Base-by-base conservation (phyloP, 2,797 vertebrate species). In the Mormyrus proboscirostris region DNA sequence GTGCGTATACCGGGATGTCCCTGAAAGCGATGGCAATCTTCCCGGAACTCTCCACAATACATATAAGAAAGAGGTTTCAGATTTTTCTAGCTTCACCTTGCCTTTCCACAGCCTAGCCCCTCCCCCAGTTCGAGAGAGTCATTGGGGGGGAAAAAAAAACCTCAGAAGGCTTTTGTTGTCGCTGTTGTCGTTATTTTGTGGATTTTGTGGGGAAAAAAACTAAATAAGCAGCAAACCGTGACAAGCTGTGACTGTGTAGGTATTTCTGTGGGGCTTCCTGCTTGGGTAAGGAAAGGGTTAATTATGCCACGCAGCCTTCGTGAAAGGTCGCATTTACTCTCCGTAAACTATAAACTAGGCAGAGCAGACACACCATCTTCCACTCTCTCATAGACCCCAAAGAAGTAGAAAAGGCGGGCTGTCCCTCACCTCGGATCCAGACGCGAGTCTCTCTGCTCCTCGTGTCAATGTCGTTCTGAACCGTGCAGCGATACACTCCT, bases 401-500 rank as follows among this genome's bases (percentile, higher is more conserved):
- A 38, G 65, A 33, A 73, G 92, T 4, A 22, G 89, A 65, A 90
- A 53, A 88, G 69, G 53, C n/a, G 8, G 88, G 84, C 19, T 44
- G 87, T 86, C 6, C 51, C 97, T 98, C 95, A 99, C 99, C 98
- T 96, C 97, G 94, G 94, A 99, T 97, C 91, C 97, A 97, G 93
- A 99, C 94, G 89, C 96, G 95, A 95, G 98, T 95, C 95, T 98
- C 96, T 93, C 97, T 95, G 95, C 97, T 96, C 95, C 97, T 94
- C 92, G 97, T 96, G 94, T 97, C 97, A 93, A 99, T 97, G 89
- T 97, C 95, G 93, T 99, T 99, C 90, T 96, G 96, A 92, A 97
- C 98, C 94, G 97, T 97, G 92, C 99, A 99, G 92, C 97, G 92
- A 1, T 99, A 99, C 93, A 97, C 97, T 38, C 99, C 99, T 53